These are phyloP conservation scores for Trichogramma pretiosum DNA, from an alignment of 1,140 invertebrate genomes.

Conservation along the genomic window DNA sequence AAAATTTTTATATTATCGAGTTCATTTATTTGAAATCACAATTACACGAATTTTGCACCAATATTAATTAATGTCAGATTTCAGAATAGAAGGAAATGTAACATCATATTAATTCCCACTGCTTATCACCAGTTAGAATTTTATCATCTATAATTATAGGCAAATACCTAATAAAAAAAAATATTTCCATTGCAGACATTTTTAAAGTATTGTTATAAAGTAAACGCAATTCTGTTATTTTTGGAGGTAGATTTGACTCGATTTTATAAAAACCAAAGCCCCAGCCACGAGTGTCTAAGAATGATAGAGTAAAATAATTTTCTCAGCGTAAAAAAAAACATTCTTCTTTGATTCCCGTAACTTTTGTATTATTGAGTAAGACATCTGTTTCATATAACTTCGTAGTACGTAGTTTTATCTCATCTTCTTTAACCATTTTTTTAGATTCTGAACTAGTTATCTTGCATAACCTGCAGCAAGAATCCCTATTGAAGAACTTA, in stretches of 20 bases:
- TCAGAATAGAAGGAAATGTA: not conserved
- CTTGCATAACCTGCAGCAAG: conserved; percentile 15
- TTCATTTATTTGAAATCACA: too few relatives aligned
- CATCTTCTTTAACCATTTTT: conserved; percentile 6
- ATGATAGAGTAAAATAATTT: not conserved
- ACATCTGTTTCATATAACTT: conserved; percentile 6
- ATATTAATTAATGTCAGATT: not conserved
- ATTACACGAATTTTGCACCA: too few relatives aligned
- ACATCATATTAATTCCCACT: not conserved
- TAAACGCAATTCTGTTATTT: not conserved
- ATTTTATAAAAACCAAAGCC: not conserved
- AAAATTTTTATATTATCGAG: too few relatives aligned
- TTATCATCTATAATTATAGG: not conserved
- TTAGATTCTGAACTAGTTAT: not conserved
- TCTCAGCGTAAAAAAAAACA: too few relatives aligned
- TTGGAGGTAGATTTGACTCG: not conserved
- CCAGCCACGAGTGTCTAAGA: not conserved
- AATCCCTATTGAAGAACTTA: conserved; percentile 9
- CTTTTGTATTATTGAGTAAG: not conserved
- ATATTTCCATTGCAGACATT: not conserved
- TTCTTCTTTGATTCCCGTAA: conserved; percentile 12
- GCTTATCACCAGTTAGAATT: not conserved
- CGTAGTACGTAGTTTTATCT: not conserved
- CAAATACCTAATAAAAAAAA: not conserved
- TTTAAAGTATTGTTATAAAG: not conserved